Conservation (phyloP, 2,113 vertebrate genomes). For the Rhinoderma darwinii region DNA sequence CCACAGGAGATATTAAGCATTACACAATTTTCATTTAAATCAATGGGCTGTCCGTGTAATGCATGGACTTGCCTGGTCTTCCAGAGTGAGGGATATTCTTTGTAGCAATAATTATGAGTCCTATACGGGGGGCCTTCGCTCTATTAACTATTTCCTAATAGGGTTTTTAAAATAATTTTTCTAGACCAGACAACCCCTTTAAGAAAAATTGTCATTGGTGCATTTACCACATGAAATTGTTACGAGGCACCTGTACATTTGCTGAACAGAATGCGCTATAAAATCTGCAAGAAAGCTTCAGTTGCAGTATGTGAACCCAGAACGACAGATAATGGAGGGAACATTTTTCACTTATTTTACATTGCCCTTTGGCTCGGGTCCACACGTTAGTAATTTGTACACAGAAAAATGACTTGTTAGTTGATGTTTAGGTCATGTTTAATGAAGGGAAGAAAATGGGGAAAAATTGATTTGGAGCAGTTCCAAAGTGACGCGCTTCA, state of each 20-base stretch:
- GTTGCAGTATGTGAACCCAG: background rate
- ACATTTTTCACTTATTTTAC: background rate
- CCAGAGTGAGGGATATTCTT: too few relatives aligned
- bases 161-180: background rate
- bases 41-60: too few relatives aligned
- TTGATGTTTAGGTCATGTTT: slow-evolving; percentile 17
- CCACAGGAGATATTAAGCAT: too few relatives aligned
- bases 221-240: background rate
- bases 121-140: background rate
- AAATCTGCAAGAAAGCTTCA: background rate
- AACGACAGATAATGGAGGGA: background rate
- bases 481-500: background rate
- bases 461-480: background rate
- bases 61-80: too few relatives aligned
- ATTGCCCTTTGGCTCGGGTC: background rate
- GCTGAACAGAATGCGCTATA: background rate
- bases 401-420: background rate
- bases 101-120: too few relatives aligned
- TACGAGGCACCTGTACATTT: background rate
- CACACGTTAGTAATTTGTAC: background rate
- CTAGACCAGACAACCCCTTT: too few relatives aligned
- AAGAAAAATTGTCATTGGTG: too few relatives aligned
- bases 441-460: slow-evolving; percentile 23
- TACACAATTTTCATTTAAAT: too few relatives aligned
- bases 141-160: background rate